Conservation (phyloP, 2,113 vertebrate species). For the Fulmarus glacialis region DNA sequence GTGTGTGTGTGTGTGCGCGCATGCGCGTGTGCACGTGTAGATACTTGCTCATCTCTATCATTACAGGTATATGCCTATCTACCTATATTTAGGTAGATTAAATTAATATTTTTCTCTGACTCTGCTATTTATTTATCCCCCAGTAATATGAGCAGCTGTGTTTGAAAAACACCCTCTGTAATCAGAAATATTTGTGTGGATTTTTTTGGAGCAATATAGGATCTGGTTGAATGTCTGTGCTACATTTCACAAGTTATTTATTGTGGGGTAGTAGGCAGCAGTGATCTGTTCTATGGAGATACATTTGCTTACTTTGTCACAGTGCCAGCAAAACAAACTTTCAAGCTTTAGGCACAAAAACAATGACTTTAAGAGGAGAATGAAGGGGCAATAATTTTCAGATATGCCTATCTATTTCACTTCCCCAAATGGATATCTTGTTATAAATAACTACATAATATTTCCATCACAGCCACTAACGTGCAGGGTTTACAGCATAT, state of each 20-base stretch:
- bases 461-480: not conserved
- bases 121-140: not conserved
- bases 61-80: not conserved
- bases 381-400: not conserved
- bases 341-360: not conserved
- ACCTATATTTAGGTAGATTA: not conserved
- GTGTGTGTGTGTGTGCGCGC: too few species aligned
- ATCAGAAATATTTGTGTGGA: not conserved
- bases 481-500: not conserved
- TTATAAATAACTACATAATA: conserved; percentile 19
- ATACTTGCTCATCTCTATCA: not conserved
- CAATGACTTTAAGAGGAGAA: not conserved
- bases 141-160: not conserved
- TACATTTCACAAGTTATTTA: not conserved
- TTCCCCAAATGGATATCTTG: not conserved
- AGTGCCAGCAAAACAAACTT: not conserved
- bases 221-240: not conserved
- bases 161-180: not conserved
- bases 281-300: not conserved
- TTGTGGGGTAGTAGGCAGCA: not conserved
- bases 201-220: not conserved
- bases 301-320: conserved; percentile 4
- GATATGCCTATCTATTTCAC: not conserved
- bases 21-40: fast-evolving
- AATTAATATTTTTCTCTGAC: not conserved